Conservation (phyloP, 1,140 invertebrate species). For the Lasioglossum albipes region DNA sequence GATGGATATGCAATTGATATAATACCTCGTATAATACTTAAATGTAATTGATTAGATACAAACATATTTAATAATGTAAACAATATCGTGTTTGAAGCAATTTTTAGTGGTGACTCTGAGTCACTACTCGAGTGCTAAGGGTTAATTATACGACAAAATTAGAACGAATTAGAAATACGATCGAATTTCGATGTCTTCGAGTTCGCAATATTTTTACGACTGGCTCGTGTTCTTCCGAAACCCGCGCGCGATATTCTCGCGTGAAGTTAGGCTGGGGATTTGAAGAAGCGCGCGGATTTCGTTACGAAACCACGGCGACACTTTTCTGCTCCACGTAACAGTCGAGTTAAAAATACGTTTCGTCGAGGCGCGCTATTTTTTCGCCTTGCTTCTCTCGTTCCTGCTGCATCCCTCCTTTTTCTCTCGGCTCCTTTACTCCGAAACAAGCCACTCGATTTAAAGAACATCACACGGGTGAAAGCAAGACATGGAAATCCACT, state of each 20-base stretch:
- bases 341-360: conserved; percentile 18
- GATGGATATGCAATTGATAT: too few species aligned
- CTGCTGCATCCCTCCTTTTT: background rate
- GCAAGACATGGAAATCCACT: conserved; percentile 58
- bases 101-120: too few species aligned
- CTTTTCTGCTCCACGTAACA: background rate
- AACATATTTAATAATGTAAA: too few species aligned
- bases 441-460: conserved; percentile 44
- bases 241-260: background rate
- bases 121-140: too few species aligned
- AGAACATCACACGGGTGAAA: conserved; percentile 45
- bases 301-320: conserved; percentile 3
- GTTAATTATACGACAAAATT: too few species aligned
- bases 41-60: too few species aligned
- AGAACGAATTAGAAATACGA: too few species aligned
- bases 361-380: background rate
- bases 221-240: background rate
- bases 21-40: too few species aligned
- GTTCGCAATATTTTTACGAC: background rate
- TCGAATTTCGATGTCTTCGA: conserved; percentile 2
- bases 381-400: background rate
- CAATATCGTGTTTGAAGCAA: too few species aligned
- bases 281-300: background rate
- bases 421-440: background rate
- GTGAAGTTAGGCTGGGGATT: background rate